Base-by-base conservation (phyloP, 1,140 invertebrate species). In the Zaprionus africanus region DNA sequence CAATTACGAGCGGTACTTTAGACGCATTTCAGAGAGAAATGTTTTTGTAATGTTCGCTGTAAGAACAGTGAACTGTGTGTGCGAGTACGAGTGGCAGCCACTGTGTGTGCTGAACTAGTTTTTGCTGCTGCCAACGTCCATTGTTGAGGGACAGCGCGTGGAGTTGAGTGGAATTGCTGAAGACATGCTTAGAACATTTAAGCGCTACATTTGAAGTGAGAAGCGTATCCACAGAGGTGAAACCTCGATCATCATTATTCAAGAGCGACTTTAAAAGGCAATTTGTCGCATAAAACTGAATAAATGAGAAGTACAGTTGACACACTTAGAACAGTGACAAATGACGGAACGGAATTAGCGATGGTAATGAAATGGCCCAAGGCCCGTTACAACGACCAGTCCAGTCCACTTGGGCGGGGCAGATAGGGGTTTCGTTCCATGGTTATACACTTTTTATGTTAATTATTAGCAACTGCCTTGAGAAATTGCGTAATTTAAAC, bases 1-100 rank as follows among this genome's bases (percentile, higher is more conserved):
- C 80, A 82, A 82, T 82, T 82, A 82, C 80, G 60, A 82, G 76
- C 80, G 80, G 80, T 82, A 82, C 80, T 82, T 82, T 82, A 82
- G 80, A 82, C 80, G 79, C 79, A 78, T 80, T 81, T 78, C 66
- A 54, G 78, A 58, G 79, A 62, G 67, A 63, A 43, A 61, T 56
- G 51, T 61, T 67, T 61, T 68, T 56, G 71, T 56, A 38, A 53
- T 38, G 61, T 61, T 61, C 73, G 60, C 66, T 76, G 17, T 56
- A 28, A 49, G 36, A 51, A 63, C 36, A 7, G 28, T 28, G 6
- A 28, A 6, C 22, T 67, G 31, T 59, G 15, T 6, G 46, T 49
- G 19, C 9, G 31, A 34, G 3, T 67, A 41, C 51, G 11, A 12
- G 46, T 51, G 19, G 46, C 12, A 51, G 64, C 36, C 5, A 51